Percentiles rank a stretch among this genome's conserved stretches.
Conservation (phyloP, 2,797 vertebrate species). For the Pangasius djambal region DNA sequence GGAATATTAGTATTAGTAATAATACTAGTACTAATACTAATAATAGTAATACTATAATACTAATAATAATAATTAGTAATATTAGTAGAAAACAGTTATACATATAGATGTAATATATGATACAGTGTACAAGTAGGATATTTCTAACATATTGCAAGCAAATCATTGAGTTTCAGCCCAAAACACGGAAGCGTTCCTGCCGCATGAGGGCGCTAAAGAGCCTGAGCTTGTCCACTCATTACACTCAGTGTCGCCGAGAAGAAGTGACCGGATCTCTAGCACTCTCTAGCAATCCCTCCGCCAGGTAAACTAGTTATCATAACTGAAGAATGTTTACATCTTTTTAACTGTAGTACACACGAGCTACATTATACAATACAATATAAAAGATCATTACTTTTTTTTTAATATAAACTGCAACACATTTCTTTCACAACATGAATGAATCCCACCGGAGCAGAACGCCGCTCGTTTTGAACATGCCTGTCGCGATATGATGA, state of each 20-base stretch:
- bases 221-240: neutral
- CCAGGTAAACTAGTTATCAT: conserved; percentile 20
- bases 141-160: neutral
- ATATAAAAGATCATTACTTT: neutral
- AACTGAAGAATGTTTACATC: neutral
- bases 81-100: neutral
- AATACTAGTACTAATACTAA: no score
- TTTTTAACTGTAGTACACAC: neutral
- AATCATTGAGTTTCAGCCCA: neutral
- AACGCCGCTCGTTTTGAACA: neutral
- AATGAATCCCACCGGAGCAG: neutral
- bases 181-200: neutral
- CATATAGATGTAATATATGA: neutral
- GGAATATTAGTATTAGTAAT: neutral
- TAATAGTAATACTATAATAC: no score
- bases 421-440: neutral
- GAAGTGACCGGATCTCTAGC: neutral
- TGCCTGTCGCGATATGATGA: conserved; percentile 36
- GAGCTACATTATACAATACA: neutral
- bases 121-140: neutral
- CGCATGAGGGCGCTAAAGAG: neutral
- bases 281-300: neutral
- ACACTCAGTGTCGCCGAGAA: no score
- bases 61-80: no score
- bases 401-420: neutral